Percentiles rank a stretch among this genome's conserved stretches.
phyloP scores from a whole-genome alignment of 2,888 invertebrate species.

The Celastrina argiolus region DNA sequence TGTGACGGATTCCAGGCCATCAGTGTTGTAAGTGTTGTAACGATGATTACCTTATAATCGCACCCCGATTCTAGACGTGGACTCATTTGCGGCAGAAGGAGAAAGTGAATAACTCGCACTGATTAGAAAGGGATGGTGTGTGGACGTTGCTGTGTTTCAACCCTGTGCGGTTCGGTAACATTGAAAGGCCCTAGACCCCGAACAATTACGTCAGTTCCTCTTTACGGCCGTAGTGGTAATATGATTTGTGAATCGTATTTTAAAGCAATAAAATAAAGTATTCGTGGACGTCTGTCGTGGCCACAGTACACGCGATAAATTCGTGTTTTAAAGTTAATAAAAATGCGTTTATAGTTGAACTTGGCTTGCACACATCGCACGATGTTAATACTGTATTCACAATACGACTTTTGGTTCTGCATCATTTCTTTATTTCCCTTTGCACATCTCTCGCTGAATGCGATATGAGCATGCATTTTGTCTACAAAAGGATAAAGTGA shows the following conservation, averaged over 20 bases:
- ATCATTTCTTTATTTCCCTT: neutral
- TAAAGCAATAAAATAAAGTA: neutral
- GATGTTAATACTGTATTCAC: neutral
- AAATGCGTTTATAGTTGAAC: neutral
- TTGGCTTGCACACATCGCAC: neutral
- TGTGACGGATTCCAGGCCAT: conserved; percentile 46
- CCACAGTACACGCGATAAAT: neutral
- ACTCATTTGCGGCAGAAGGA: conserved; percentile 34
- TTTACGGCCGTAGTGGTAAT: neutral
- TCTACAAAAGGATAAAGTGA: no score
- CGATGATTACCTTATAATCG: conserved; percentile 57
- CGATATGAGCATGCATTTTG: no score
- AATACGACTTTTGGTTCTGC: neutral
- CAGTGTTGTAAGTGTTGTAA: conserved; percentile 45
- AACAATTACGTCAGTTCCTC: neutral
- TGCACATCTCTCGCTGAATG: neutral
- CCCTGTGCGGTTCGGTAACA: neutral
- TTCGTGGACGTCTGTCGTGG: neutral
- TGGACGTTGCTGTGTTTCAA: neutral
- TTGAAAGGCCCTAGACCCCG: neutral
- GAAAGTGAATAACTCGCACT: conserved; percentile 29
- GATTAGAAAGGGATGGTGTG: conserved; percentile 32
- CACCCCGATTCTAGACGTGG: conserved; percentile 46
- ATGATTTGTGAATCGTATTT: neutral
- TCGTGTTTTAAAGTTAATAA: neutral